phyloP scores from a whole-genome alignment of 2,888 invertebrate genomes.

The Caenorhabditis parvicauda region DNA sequence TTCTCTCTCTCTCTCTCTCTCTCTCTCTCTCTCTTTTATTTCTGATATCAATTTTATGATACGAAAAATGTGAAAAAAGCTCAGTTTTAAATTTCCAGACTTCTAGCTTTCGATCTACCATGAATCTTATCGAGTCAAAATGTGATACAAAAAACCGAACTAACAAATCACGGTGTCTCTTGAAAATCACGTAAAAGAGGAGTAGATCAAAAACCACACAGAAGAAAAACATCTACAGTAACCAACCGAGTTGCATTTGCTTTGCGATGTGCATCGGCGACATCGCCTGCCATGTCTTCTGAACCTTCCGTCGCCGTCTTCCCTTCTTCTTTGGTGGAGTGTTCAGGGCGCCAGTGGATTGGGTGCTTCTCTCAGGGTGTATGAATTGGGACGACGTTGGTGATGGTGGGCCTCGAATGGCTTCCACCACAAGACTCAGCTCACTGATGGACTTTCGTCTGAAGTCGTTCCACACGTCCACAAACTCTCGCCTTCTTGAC shows the following conservation, averaged over 20 bases:
- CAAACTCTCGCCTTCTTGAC: constrained; percentile 17
- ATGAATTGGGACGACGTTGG: constrained; percentile 31
- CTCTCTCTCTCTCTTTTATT: too few relatives aligned
- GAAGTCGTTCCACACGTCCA: constrained; percentile 35
- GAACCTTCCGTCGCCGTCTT: constrained; percentile 32
- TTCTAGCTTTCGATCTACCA: too few relatives aligned
- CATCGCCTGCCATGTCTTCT: constrained; percentile 46
- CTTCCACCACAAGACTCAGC: constrained; percentile 53
- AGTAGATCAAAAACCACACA: too few relatives aligned
- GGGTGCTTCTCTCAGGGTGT: constrained; percentile 38
- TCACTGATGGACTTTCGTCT: constrained; percentile 51
- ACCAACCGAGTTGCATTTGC: constrained; percentile 47
- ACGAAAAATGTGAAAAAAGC: too few relatives aligned
- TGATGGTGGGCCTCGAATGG: constrained; percentile 41
- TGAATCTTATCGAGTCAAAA: too few relatives aligned
- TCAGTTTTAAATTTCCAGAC: too few relatives aligned
- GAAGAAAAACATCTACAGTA: background rate
- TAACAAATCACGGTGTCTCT: too few relatives aligned
- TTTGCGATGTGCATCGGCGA: constrained; percentile 49
- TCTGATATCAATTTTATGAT: too few relatives aligned
- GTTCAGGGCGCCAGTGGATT: constrained; percentile 42
- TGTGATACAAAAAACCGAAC: too few relatives aligned
- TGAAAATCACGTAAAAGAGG: too few relatives aligned
- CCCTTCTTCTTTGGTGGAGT: constrained; percentile 28
- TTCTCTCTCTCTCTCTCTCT: too few relatives aligned